Evolutionary conservation across 2,888 invertebrate species (phyloP).

Genomic region (Pseudococcus jackbeardsleyi): DNA sequence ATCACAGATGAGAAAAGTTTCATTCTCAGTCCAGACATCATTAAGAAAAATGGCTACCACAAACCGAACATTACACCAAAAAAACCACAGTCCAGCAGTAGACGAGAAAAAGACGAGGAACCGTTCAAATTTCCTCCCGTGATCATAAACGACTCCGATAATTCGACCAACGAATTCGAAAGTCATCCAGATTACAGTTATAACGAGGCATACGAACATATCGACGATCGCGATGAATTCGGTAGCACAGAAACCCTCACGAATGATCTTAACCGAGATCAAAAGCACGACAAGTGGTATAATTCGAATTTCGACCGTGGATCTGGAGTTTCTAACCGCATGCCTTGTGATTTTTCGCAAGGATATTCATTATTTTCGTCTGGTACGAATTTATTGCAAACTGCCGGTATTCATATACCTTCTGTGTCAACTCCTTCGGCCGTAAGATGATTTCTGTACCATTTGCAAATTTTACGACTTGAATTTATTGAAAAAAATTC

Average conservation of each 20-base stretch:
- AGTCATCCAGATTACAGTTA: constrained; percentile 36
- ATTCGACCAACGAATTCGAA: neutral
- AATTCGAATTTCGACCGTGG: constrained; percentile 5
- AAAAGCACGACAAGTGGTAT: constrained; percentile 52
- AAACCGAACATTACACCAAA: neutral
- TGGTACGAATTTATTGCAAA: constrained; percentile 57
- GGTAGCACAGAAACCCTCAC: constrained; percentile 32
- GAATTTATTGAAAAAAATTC: neutral
- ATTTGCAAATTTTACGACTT: neutral
- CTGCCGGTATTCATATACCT: constrained; percentile 62
- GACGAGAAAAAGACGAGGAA: neutral
- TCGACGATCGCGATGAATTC: constrained; percentile 36
- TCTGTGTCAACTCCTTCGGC: constrained; percentile 39
- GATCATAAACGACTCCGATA: neutral
- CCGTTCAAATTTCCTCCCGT: constrained; percentile 36
- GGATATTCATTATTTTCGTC: constrained; percentile 58
- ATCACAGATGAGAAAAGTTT: constrained; percentile 30
- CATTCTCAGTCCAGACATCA: constrained; percentile 34
- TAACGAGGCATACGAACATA: constrained; percentile 28
- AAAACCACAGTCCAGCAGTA: neutral
- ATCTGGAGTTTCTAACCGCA: neutral
- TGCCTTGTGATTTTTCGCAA: constrained; percentile 31
- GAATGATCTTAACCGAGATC: constrained; percentile 7
- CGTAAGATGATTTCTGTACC: constrained; percentile 3
- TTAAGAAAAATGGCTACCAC: constrained; percentile 8